Percentiles rank a stretch among this genome's conserved stretches.
phyloP scores from a whole-genome alignment of 1,140 invertebrate genomes.

The Cyphomyrmex costatus region DNA sequence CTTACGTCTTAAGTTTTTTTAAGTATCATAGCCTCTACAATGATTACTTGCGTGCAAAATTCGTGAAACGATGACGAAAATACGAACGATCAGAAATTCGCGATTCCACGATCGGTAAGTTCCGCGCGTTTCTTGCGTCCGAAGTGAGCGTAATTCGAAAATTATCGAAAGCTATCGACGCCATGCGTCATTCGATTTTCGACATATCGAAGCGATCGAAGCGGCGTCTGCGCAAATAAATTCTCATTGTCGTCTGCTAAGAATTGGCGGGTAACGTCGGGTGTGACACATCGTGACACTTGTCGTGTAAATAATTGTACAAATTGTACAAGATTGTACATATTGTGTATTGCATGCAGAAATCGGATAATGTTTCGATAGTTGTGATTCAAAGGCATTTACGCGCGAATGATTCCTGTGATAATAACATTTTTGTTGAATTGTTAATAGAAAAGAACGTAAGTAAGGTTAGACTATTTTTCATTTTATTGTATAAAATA shows the following conservation, averaged over 20 bases:
- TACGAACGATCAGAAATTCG: background rate
- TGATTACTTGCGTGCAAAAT: background rate
- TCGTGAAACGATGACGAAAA: background rate
- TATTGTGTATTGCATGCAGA: background rate
- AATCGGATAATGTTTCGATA: background rate
- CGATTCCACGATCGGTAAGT: background rate
- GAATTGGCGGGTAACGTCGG: conserved; percentile 40
- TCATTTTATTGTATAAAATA: background rate
- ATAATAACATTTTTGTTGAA: conserved; percentile 12
- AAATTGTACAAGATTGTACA: background rate
- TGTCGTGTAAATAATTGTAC: background rate
- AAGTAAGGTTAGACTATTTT: conserved; percentile 28
- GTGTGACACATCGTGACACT: background rate
- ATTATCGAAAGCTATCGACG: conserved; percentile 6
- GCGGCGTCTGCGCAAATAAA: background rate
- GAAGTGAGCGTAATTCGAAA: background rate
- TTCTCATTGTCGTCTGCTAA: conserved; percentile 10
- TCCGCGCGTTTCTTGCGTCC: too few species aligned
- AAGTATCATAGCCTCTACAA: background rate
- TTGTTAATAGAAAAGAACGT: background rate
- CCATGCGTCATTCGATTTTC: background rate
- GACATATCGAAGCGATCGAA: conserved; percentile 6
- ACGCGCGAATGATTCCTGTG: background rate
- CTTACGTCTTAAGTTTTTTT: too few species aligned
- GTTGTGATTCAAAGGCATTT: background rate